Base-by-base conservation (phyloP, 2,113 vertebrate genomes). In the Ancistrus triradiatus region DNA sequence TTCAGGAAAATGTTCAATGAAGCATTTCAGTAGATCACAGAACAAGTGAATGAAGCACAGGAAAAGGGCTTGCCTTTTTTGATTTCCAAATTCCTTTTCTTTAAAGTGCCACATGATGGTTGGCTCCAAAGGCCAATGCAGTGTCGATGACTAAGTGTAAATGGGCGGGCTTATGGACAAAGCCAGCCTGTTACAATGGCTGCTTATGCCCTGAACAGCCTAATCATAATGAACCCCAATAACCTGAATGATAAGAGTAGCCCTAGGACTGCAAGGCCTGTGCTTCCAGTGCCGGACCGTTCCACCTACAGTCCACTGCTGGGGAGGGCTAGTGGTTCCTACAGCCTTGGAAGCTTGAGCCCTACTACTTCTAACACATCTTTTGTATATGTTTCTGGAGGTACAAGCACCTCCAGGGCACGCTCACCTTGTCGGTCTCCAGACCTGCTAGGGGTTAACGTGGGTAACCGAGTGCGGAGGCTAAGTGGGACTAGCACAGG, bases 251-350 rank as follows among this genome's bases (percentile, higher is more conserved):
- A 86, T 52, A 74, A 85, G 42, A 44, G 81, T 67, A 84, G 89
- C 1, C 79, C 88, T 57, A 78, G 77, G 42, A 48, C 83, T 0
- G 77, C 86, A 25, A 87, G 87, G 62, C 87, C 82, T 2, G 87
- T 90, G 73, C 83, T 89, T 63, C 80, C 81, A 5, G 84, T 87
- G 61, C 86, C 89, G 0, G 87, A 90, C 63, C 84, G 88, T 1
- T 65, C 84, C 72, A 80, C 87, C 69, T 90, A 82, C 77, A 78
- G 71, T 73, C 86, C 82, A 0, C 68, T 85, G 19, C 81, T 88
- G 0, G 78, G 61, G 33, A 28, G 58, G 13, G 67, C 85, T 19
- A 85, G 86, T 55, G 74, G 83, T 37, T 73, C 87, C 0, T 82
- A 79, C 77, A 86, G 85, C 8, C 87, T 90, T 25, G 79, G 83